A percentile compares a stretch with the other conserved stretches of the same genome.
Evolutionary conservation across 1,140 invertebrate species (phyloP).

Genomic region (Zaprionus lachaisei): DNA sequence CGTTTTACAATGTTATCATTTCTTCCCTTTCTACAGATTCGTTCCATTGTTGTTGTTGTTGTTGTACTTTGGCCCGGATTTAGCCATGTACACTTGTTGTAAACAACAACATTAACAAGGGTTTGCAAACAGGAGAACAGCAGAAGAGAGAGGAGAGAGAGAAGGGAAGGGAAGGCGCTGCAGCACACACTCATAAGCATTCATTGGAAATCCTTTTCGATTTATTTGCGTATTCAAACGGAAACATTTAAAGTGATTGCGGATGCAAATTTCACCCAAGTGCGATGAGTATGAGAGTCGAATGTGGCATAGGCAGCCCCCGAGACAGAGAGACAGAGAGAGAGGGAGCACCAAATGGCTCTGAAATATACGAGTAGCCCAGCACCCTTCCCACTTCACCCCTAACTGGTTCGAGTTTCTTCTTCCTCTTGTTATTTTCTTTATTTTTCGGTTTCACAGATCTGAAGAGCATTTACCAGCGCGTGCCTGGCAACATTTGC

Average conservation of each 20-base stretch:
- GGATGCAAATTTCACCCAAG: constrained; percentile 73
- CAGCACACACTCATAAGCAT: constrained; percentile 73
- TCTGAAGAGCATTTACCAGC: constrained; percentile 60
- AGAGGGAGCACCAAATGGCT: constrained; percentile 47
- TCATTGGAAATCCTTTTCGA: constrained; percentile 82
- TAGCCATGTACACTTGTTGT: constrained; percentile 79
- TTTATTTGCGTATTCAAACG: constrained; percentile 84
- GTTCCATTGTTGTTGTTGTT: constrained; percentile 13
- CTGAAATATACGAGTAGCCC: constrained; percentile 29
- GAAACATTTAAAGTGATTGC: constrained; percentile 84
- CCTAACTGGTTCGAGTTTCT: constrained; percentile 20
- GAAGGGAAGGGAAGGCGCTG: background rate
- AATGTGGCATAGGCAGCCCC: constrained; percentile 20
- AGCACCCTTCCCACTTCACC: background rate
- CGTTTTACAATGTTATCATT: constrained; percentile 64
- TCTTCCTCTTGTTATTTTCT: constrained; percentile 22
- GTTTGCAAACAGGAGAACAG: constrained; percentile 39
- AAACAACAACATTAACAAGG: constrained; percentile 81
- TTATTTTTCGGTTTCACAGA: constrained; percentile 57
- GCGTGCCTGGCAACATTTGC: constrained; percentile 80
- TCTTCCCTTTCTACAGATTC: constrained; percentile 10
- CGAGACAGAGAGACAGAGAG: constrained; percentile 10
- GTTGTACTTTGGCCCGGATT: constrained; percentile 62
- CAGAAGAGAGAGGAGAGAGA: background rate
- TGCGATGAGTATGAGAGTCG: background rate